A percentile compares a stretch with the other conserved stretches of the same genome.
Conservation (phyloP, 2,888 invertebrate species). For the Oasisia sp. region DNA sequence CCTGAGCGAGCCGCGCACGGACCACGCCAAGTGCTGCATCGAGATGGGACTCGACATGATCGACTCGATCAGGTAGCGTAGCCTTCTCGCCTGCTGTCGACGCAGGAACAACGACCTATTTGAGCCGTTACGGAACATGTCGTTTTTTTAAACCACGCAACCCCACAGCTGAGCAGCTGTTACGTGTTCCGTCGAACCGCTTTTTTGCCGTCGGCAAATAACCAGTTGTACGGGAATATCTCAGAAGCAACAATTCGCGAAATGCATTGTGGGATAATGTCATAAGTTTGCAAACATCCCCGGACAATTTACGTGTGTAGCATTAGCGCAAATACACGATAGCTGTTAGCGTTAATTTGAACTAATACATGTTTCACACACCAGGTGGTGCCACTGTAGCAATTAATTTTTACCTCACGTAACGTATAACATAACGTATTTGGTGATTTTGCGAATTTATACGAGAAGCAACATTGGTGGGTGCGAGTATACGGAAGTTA, state of each 20-base stretch:
- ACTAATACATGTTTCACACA: too few species aligned
- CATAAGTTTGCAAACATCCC: too few species aligned
- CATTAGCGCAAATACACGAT: too few species aligned
- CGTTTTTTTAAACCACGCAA: not conserved
- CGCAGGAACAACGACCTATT: not conserved
- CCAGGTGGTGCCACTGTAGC: too few species aligned
- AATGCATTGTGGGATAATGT: not conserved
- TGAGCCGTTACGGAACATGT: not conserved
- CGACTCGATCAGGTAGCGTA: constrained; percentile 66
- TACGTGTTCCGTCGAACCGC: not conserved
- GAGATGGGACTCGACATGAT: constrained; percentile 69
- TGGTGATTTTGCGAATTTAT: too few species aligned
- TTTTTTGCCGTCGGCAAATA: not conserved
- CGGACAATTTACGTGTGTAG: too few species aligned
- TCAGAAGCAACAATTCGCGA: not conserved
- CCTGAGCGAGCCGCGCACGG: constrained; percentile 65
- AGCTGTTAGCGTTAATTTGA: too few species aligned
- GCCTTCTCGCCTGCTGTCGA: constrained; percentile 27
- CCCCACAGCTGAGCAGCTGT: not conserved
- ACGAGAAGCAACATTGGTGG: not conserved
- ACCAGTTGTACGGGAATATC: not conserved
- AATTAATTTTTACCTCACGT: too few species aligned
- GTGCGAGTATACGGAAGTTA: not conserved
- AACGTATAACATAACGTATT: too few species aligned
- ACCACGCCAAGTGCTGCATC: constrained; percentile 68